Percentiles rank a stretch among this genome's conserved stretches.
Conservation (phyloP, 2,888 invertebrate species). For the Pristionchus exspectatus region DNA sequence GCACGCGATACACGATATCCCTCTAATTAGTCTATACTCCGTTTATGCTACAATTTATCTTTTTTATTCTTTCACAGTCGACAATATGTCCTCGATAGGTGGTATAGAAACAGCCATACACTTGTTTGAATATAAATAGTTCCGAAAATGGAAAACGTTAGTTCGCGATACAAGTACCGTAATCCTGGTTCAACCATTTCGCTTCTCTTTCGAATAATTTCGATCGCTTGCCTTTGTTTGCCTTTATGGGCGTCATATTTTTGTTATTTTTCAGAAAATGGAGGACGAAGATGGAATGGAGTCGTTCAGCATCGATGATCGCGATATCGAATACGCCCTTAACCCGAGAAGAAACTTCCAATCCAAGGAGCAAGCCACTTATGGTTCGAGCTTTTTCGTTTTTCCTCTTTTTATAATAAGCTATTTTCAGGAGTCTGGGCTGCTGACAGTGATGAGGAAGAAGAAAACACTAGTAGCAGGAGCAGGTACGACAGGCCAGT, state of each 20-base stretch:
- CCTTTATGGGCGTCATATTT: not conserved
- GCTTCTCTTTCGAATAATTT: not conserved
- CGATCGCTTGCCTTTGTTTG: not conserved
- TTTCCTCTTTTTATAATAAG: not conserved
- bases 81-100: too few relatives aligned
- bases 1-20: not conserved
- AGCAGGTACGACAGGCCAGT: slow-evolving; percentile 19
- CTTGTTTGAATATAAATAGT: too few relatives aligned
- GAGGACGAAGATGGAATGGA: slow-evolving; percentile 89
- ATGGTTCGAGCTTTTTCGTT: slow-evolving; percentile 69
- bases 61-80: too few relatives aligned
- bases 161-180: too few relatives aligned
- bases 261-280: slow-evolving; percentile 41
- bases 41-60: too few relatives aligned
- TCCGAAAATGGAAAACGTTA: too few relatives aligned
- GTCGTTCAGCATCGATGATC: slow-evolving; percentile 94
- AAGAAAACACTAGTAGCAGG: slow-evolving; percentile 81
- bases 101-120: too few relatives aligned
- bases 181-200: too few relatives aligned
- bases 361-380: slow-evolving; percentile 75
- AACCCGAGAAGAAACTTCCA: slow-evolving; percentile 82
- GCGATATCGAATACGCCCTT: slow-evolving; percentile 94
- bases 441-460: slow-evolving; percentile 85
- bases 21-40: too few relatives aligned
- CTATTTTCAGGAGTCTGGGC: slow-evolving; percentile 89